phyloP scores from a whole-genome alignment of 2,113 vertebrate genomes.

The Nycticebus coucang region DNA sequence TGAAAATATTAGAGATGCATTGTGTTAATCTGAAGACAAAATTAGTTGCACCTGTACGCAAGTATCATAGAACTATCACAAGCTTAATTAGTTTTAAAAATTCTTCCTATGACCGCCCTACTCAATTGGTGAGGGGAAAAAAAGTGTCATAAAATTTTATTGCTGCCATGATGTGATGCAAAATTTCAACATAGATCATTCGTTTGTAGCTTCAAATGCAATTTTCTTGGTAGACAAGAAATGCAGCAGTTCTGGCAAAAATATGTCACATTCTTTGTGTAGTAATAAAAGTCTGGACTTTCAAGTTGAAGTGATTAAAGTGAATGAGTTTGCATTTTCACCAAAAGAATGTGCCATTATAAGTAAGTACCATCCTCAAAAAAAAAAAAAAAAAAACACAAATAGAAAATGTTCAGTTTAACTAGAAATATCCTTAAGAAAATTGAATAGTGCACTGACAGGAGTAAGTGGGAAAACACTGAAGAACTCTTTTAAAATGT shows the following conservation, averaged over 20 bases:
- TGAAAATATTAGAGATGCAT: neutral
- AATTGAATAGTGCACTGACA: neutral
- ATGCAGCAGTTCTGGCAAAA: neutral
- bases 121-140: neutral
- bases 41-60: neutral
- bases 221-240: constrained; percentile 20
- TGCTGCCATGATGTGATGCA: neutral
- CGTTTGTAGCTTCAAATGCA: neutral
- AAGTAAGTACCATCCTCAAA: neutral
- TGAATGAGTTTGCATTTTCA: neutral
- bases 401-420: neutral
- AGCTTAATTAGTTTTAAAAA: neutral
- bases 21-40: constrained; percentile 5
- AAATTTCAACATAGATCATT: neutral
- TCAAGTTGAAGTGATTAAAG: constrained; percentile 15
- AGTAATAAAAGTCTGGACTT: neutral
- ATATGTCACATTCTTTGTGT: neutral
- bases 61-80: neutral
- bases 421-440: neutral
- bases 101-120: neutral
- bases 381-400: neutral
- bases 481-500: neutral
- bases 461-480: neutral
- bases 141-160: neutral
- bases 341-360: neutral